These are phyloP conservation scores for Apodemia zela DNA, from an alignment of 2,888 invertebrate genomes.

Conservation along the genomic window DNA sequence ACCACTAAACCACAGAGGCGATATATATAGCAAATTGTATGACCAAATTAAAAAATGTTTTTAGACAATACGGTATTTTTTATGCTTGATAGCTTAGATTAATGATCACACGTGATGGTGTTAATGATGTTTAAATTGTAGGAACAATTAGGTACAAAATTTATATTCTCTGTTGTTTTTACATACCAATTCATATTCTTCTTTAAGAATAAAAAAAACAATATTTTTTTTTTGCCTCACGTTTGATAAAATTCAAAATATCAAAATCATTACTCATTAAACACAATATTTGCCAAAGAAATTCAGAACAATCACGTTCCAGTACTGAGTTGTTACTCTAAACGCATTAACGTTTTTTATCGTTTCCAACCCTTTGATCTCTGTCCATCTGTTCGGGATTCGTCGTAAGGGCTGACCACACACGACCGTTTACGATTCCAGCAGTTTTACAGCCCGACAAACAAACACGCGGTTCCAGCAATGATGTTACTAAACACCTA, in stretches of 20 bases:
- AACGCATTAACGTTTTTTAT: conserved; percentile 47
- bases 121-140: too few relatives aligned
- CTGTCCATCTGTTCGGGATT: conserved; percentile 74
- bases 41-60: too few relatives aligned
- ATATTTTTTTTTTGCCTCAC: not conserved
- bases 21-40: too few relatives aligned
- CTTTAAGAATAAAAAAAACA: too few relatives aligned
- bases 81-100: too few relatives aligned
- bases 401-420: conserved; percentile 80
- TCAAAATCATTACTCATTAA: conserved; percentile 10
- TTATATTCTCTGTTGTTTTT: too few relatives aligned
- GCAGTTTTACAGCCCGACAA: conserved; percentile 74
- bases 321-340: conserved; percentile 10
- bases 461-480: conserved; percentile 76
- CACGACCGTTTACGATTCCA: conserved; percentile 76
- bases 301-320: conserved; percentile 2
- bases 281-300: not conserved
- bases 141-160: too few relatives aligned
- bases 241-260: too few relatives aligned
- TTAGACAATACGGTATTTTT: too few relatives aligned
- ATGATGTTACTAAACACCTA: conserved; percentile 55
- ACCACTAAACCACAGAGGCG: too few relatives aligned
- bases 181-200: too few relatives aligned
- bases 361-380: conserved; percentile 70
- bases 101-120: too few relatives aligned